Conservation (phyloP, 2,888 invertebrate species). For the Himalopsyche tibetana region DNA sequence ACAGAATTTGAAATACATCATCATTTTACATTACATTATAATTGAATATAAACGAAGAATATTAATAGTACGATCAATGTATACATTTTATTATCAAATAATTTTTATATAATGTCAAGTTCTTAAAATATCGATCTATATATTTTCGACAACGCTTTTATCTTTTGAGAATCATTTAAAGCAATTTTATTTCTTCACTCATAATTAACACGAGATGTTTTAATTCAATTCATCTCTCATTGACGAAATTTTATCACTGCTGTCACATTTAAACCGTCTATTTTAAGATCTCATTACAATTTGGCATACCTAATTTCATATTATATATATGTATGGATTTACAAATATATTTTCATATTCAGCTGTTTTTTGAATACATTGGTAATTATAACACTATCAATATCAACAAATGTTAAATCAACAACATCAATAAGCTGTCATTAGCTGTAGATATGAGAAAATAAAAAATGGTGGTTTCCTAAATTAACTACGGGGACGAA, state of each 20-base stretch:
- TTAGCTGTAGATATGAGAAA: conserved; percentile 42
- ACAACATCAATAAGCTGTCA: conserved; percentile 39
- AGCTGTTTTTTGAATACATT: conserved; percentile 5
- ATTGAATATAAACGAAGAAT: not conserved
- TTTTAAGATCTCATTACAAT: conserved; percentile 6
- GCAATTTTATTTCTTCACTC: not conserved
- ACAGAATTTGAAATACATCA: conserved; percentile 4
- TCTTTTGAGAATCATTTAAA: not conserved
- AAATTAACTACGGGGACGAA: conserved; percentile 39
- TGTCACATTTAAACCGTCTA: not conserved
- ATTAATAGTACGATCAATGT: conserved; percentile 5
- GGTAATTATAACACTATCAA: not conserved
- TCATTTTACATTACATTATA: not conserved
- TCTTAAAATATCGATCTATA: not conserved
- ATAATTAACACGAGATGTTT: not conserved
- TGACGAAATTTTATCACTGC: not conserved
- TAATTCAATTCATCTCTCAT: not conserved
- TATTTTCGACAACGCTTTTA: not conserved
- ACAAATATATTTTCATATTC: conserved; percentile 8
- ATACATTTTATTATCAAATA: conserved; percentile 17
- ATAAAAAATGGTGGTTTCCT: conserved; percentile 1
- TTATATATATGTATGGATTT: not conserved
- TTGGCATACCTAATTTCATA: conserved; percentile 38
- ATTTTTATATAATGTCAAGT: conserved; percentile 19
- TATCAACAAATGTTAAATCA: not conserved